Conservation (phyloP, 2,797 vertebrate species). For the Melanotaenia pygmaea region DNA sequence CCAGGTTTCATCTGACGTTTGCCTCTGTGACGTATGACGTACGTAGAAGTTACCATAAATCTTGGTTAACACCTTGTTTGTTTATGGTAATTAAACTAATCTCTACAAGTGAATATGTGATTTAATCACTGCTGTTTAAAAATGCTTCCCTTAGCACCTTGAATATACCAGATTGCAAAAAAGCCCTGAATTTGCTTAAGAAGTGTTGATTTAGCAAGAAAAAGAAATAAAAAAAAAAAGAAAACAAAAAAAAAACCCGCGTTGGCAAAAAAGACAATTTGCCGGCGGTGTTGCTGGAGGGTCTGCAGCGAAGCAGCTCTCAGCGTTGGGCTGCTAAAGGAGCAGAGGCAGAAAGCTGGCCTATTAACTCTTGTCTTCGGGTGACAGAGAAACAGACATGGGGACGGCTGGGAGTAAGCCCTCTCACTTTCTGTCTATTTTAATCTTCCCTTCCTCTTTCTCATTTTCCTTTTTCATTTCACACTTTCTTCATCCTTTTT, state of each 20-base stretch:
- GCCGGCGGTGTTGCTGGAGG: conserved; percentile 61
- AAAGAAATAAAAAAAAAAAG: not conserved
- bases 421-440: conserved; percentile 40
- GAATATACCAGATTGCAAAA: conserved; percentile 33
- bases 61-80: conserved; percentile 32
- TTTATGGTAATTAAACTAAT: conserved; percentile 46
- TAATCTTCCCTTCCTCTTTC: conserved; percentile 27
- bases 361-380: conserved; percentile 60
- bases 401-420: conserved; percentile 48
- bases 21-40: not conserved
- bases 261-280: conserved; percentile 72
- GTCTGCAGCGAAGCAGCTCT: conserved; percentile 64
- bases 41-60: conserved; percentile 7
- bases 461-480: conserved; percentile 7
- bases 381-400: conserved; percentile 45
- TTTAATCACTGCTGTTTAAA: conserved; percentile 41
- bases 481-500: not conserved
- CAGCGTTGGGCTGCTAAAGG: conserved; percentile 46
- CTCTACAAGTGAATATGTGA: conserved; percentile 29
- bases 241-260: conserved; percentile 16
- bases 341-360: conserved; percentile 59
- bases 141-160: conserved; percentile 26
- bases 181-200: conserved; percentile 43
- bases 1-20: not conserved
- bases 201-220: conserved; percentile 67